A percentile compares a stretch with the other conserved stretches of the same genome.
Evolutionary conservation across 2,113 vertebrate species (phyloP).

Genomic region (Dromas ardeola): DNA sequence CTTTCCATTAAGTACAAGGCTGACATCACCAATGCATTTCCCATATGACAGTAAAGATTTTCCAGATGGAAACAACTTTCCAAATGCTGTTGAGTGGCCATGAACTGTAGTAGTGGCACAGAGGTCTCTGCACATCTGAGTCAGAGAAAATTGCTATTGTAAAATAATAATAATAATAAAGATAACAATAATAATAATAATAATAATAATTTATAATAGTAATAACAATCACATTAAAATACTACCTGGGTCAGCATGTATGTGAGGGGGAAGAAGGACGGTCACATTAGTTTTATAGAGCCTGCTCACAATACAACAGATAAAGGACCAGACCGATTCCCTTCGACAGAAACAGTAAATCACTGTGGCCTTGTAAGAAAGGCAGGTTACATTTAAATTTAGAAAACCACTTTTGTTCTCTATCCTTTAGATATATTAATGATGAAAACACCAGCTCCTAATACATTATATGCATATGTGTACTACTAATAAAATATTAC

Average conservation of each 20-base stretch:
- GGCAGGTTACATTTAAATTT: neutral
- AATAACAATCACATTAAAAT: neutral
- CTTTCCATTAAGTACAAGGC: slow-evolving; percentile 1
- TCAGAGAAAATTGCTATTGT: neutral
- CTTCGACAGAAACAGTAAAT: neutral
- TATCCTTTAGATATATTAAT: neutral
- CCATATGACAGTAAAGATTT: slow-evolving; percentile 51
- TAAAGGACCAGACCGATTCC: neutral
- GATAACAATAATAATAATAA: neutral
- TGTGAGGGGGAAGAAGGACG: neutral
- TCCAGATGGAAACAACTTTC: slow-evolving; percentile 52
- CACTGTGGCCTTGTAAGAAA: neutral
- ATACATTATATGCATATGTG: neutral
- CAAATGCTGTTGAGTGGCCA: neutral
- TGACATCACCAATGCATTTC: slow-evolving; percentile 19
- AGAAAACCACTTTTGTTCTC: neutral
- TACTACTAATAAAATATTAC: neutral
- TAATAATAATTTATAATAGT: neutral
- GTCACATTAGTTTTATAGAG: neutral
- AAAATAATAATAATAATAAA: neutral
- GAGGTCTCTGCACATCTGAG: neutral
- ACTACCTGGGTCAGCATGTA: neutral
- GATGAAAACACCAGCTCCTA: neutral
- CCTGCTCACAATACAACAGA: neutral
- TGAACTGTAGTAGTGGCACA: neutral